Base-by-base conservation (phyloP, 53 echinoderm and acorn worm genomes). In the Stichopus horrens region DNA sequence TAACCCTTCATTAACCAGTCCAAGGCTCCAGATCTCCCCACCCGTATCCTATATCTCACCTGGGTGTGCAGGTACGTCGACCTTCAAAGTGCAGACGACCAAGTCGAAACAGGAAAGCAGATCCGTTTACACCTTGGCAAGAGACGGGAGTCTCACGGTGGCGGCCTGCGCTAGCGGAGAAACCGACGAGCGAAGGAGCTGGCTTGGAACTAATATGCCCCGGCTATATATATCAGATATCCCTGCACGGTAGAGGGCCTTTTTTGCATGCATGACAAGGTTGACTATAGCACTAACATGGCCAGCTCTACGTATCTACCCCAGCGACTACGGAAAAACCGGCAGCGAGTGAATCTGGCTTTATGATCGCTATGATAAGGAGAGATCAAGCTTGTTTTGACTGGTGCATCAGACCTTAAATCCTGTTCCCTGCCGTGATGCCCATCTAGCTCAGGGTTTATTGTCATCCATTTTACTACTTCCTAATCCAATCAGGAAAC, bases 81-180 rank as follows among this genome's bases (percentile, higher is more conserved):
- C 81, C 81, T 81, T 81, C 57, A 81, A 81, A 81, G 81, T 81
- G 81, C 81, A 81, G 81, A 81, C 81, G 57, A 7, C 81, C 81
- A 53, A 55, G 22, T 9, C 10, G 57, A 81, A 37, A 58, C 57
- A 81, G 81, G 81, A 81, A 81, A 56, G 16, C 7, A 37, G 37
- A 37, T 18, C 18, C n/a, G 7, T 16, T 7, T 20, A 71, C 71
- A 71, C 71, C 16, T 18, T 20, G 71, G 7, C 37, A 37, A 37
- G 37, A 37, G 37, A 37, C 37, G 37, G 37, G 37, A 37, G 37
- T 37, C 37, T 37, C 37, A 37, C 37, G 37, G 37, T 37, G 37
- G 37, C 37, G 37, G 37, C 37, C 37, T 37, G 37, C 37, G 2
- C 2, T 0, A 37, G 37, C 37, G 37, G 37, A 37, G 37, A 37